Percentiles rank a stretch among this genome's conserved stretches.
Conservation (phyloP, 2,113 vertebrate species). For the Dicentrarchus labrax region DNA sequence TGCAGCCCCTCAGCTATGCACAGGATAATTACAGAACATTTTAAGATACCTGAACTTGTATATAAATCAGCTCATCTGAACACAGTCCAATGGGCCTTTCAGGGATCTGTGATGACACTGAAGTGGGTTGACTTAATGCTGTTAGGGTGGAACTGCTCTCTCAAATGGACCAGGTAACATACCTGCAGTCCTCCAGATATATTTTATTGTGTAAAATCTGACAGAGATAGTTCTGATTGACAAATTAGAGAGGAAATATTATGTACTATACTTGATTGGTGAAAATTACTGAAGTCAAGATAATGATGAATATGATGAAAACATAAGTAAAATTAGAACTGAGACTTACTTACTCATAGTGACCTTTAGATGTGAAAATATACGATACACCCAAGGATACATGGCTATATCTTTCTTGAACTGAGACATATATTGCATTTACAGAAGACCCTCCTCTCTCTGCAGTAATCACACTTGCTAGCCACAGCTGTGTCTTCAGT, state of each 20-base stretch:
- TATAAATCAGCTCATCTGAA: conserved; percentile 18
- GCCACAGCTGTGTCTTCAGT: conserved; percentile 49
- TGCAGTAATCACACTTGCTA: conserved; percentile 10
- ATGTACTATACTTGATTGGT: neutral
- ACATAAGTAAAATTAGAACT: too few species aligned
- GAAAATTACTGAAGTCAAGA: neutral
- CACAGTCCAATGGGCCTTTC: conserved; percentile 6
- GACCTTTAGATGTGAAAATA: neutral
- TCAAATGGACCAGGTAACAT: neutral
- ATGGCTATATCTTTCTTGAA: neutral
- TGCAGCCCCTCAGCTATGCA: neutral
- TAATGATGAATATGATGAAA: too few species aligned
- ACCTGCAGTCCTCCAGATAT: neutral
- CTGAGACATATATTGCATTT: conserved; percentile 1
- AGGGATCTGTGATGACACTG: conserved; percentile 27
- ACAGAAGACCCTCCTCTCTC: neutral
- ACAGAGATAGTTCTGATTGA: neutral
- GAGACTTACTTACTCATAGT: neutral
- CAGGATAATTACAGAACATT: conserved; percentile 38
- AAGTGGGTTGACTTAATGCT: conserved; percentile 34
- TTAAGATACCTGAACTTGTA: conserved; percentile 13
- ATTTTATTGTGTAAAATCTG: conserved; percentile 12
- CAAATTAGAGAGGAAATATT: neutral
- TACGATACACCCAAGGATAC: neutral
- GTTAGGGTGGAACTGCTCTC: conserved; percentile 1